Conservation (phyloP, 53 echinoderm and acorn worm genomes). For the Mesocentrotus franciscanus region DNA sequence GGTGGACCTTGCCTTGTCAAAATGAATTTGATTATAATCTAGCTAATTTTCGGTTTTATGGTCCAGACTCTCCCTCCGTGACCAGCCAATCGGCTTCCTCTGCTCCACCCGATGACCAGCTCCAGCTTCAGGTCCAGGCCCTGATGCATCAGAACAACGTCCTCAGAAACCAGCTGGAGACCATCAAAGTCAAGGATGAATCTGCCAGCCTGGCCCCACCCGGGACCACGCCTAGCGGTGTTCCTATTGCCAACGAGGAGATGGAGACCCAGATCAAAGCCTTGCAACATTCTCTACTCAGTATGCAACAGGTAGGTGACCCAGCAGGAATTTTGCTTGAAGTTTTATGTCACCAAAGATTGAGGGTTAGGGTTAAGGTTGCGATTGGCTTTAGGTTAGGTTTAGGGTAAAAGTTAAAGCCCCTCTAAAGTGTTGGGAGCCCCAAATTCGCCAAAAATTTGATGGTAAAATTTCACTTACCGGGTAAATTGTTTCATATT, state of each 20-base stretch:
- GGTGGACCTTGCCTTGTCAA: not conserved
- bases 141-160: conserved; percentile 75
- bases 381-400: too few relatives aligned
- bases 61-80: not conserved
- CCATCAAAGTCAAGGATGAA: conserved; percentile 75
- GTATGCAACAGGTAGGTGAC: conserved; percentile 91
- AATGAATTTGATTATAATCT: not conserved
- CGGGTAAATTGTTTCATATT: too few relatives aligned
- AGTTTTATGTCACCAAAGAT: too few relatives aligned
- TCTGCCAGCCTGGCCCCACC: conserved; percentile 38
- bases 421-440: too few relatives aligned
- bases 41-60: not conserved
- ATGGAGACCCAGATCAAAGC: conserved; percentile 97
- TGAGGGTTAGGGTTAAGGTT: too few relatives aligned
- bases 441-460: too few relatives aligned
- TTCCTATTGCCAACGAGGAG: conserved; percentile 65
- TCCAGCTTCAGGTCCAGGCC: conserved; percentile 68
- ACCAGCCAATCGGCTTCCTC: not conserved
- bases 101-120: not conserved
- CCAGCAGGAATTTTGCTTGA: too few relatives aligned
- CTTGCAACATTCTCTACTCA: conserved; percentile 88
- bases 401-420: too few relatives aligned
- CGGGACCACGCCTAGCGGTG: not conserved
- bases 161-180: conserved; percentile 80
- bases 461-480: too few relatives aligned